Evolutionary conservation across 1,140 invertebrate species (phyloP).

Genomic region (Tetragnatha versicolor): DNA sequence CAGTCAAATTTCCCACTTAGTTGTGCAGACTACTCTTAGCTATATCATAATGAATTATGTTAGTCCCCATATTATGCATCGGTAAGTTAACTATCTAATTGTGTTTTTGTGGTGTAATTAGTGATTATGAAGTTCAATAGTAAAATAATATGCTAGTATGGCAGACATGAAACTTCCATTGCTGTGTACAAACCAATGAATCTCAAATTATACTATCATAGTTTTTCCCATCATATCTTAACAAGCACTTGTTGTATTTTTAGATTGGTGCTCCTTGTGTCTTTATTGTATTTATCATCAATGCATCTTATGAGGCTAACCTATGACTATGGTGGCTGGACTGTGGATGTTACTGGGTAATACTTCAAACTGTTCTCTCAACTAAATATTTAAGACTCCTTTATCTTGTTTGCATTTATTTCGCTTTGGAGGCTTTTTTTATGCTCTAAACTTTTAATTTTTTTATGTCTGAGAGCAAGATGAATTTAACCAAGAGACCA

Average conservation of each 20-base stretch:
- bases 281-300: conserved; percentile 82
- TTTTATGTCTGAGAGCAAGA: too few species aligned
- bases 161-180: neutral
- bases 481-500: too few species aligned
- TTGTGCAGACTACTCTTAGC: conserved; percentile 76
- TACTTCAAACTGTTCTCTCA: too few species aligned
- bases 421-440: too few species aligned
- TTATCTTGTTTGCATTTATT: too few species aligned
- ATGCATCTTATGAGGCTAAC: conserved; percentile 86
- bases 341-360: conserved; percentile 89
- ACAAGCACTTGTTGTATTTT: neutral
- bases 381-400: too few species aligned
- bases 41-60: conserved; percentile 74
- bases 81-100: conserved; percentile 64
- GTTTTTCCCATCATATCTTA: neutral
- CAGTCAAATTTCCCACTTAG: conserved; percentile 80
- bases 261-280: conserved; percentile 76
- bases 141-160: neutral
- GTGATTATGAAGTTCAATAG: neutral
- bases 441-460: too few species aligned
- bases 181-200: neutral
- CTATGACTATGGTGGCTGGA: conserved; percentile 86
- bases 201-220: neutral
- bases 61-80: conserved; percentile 72
- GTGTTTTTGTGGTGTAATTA: neutral